Base-by-base conservation (phyloP, 2,888 invertebrate genomes). In the Drosophila tripunctata region DNA sequence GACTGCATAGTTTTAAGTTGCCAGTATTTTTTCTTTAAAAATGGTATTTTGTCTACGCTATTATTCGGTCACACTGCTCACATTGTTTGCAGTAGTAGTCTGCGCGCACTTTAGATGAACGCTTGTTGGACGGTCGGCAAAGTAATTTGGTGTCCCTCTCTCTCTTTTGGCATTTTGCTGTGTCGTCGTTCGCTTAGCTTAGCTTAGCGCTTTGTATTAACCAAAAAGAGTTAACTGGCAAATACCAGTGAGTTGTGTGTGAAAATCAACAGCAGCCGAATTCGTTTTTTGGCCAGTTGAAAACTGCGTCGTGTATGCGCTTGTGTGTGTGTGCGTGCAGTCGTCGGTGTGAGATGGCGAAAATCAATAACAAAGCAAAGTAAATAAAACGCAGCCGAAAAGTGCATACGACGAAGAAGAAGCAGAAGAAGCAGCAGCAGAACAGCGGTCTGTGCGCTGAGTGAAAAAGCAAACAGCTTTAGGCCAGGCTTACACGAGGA, bases 301-400 rank as follows among this genome's bases (percentile, higher is more conserved):
- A 52, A 56, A 56, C 51, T 19, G 33, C 50, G 17, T 38, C 50
- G 17, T 38, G 24, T 61, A n/a, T n/a, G n/a, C n/a, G 40, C 14
- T 14, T 67, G 35, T 40, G 14, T 63, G 19, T 54, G 40, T 27
- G 41, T 48, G n/a, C n/a, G n/a, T n/a, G n/a, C n/a, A n/a, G n/a
- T n/a, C n/a, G n/a, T n/a, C 67, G 66, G 71, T 77, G 81, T 84
- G 73, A 68, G 74, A 64, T 73, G 71, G 52, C 73, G 78, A 74
- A 88, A 86, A 88, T 88, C 88, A 80, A 88, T 83, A 80, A 83
- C 72, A 85, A 86, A 80, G 84, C 78, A 81, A 81, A 84, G 82
- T 80, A 78, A 80, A 70, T 75, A 87, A 84, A 84, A 75, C 75
- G 81, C 73, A 80, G 60, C 52, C 80, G 66, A 69, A 74, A 76